Conservation (phyloP, 2,888 invertebrate genomes). For the Thysanoteuthis rhombus region DNA sequence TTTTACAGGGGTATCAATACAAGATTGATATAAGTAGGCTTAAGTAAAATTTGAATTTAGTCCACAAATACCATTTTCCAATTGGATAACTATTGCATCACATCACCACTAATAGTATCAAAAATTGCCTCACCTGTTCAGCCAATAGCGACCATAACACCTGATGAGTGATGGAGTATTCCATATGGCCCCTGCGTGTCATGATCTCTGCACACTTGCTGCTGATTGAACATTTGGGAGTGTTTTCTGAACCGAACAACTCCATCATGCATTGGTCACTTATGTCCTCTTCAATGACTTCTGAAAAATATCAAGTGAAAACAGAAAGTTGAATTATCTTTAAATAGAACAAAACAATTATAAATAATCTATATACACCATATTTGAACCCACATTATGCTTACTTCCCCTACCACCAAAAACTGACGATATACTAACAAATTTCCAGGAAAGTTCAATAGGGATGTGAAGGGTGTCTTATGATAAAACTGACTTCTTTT, state of each 20-base stretch:
- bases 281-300: slow-evolving; percentile 43
- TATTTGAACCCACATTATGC: no score
- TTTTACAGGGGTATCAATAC: no score
- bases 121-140: slow-evolving; percentile 52
- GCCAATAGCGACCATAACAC: slow-evolving; percentile 56
- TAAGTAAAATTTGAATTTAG: no score
- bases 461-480: no score
- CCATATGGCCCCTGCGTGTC: slow-evolving; percentile 52
- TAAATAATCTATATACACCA: neutral
- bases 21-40: no score
- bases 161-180: slow-evolving; percentile 60
- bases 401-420: no score
- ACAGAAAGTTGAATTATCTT: no score
- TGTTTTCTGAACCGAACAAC: slow-evolving; percentile 47
- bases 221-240: slow-evolving; percentile 47
- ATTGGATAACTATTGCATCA: neutral
- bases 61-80: no score
- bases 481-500: no score
- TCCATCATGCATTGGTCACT: slow-evolving; percentile 59
- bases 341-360: neutral
- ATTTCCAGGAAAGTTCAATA: no score
- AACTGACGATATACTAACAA: no score
- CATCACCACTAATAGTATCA: neutral
- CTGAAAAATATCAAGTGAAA: no score
- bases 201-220: slow-evolving; percentile 48